These are phyloP conservation scores for Esperia sulphurella DNA, from an alignment of 2,888 invertebrate species.

Conservation along the genomic window DNA sequence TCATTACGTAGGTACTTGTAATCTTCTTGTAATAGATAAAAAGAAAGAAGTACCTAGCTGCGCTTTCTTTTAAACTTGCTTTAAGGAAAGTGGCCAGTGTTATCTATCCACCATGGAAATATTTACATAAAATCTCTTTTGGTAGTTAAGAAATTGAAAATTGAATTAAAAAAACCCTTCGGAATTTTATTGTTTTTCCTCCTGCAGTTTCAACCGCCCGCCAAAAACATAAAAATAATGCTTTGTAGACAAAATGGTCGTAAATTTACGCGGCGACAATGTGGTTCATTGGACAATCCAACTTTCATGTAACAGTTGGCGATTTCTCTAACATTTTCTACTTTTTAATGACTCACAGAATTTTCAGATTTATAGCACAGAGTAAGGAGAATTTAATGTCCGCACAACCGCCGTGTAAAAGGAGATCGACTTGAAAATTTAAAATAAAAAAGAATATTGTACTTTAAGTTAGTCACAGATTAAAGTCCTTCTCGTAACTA, in stretches of 20 bases:
- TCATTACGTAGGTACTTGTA: no score
- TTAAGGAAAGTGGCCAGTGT: not conserved
- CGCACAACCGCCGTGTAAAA: not conserved
- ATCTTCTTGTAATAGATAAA: not conserved
- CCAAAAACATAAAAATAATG: not conserved
- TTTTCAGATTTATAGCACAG: not conserved
- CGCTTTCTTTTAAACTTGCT: not conserved
- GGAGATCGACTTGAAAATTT: not conserved
- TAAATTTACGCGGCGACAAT: not conserved
- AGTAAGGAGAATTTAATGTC: no score
- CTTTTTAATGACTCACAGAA: conserved; percentile 1
- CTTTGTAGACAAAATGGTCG: not conserved
- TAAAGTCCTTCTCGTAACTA: no score
- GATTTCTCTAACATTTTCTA: conserved; percentile 3
- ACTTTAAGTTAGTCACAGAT: no score
- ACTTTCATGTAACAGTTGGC: not conserved
- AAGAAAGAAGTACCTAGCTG: not conserved
- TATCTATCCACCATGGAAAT: no score
- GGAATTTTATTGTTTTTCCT: not conserved
- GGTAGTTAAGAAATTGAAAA: no score
- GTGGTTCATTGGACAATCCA: not conserved
- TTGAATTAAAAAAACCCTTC: no score
- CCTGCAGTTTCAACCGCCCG: not conserved
- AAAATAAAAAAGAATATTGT: no score
- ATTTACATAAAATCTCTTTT: no score